Conservation (phyloP, 2,888 invertebrate species). For the Erebia epiphron region DNA sequence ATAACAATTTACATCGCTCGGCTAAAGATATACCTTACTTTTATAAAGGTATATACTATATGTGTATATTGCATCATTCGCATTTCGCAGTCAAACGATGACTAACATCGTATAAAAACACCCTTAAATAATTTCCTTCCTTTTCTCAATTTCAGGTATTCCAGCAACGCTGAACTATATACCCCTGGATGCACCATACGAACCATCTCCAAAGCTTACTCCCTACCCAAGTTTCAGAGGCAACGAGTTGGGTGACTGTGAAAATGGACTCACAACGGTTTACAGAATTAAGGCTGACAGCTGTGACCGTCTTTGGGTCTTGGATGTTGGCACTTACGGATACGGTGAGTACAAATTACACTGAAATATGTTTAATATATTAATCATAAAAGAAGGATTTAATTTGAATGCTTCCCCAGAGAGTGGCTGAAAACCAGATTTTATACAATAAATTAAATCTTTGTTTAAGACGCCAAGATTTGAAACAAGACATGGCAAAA, state of each 20-base stretch:
- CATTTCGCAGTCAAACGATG: too few relatives aligned
- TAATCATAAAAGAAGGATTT: neutral
- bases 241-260: slow-evolving; percentile 90
- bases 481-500: too few relatives aligned
- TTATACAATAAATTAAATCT: too few relatives aligned
- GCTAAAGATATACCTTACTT: too few relatives aligned
- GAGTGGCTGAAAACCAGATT: neutral
- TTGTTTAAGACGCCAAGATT: too few relatives aligned
- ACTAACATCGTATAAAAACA: too few relatives aligned
- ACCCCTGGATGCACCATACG: slow-evolving; percentile 84
- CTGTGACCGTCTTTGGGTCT: slow-evolving; percentile 91
- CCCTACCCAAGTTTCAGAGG: slow-evolving; percentile 91
- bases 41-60: too few relatives aligned
- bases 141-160: slow-evolving; percentile 82
- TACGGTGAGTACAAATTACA: slow-evolving; percentile 77
- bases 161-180: slow-evolving; percentile 92
- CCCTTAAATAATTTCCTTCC: too few relatives aligned
- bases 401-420: neutral
- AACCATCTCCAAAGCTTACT: slow-evolving; percentile 88
- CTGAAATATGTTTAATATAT: neutral
- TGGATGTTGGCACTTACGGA: slow-evolving; percentile 92
- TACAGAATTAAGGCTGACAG: slow-evolving; percentile 91
- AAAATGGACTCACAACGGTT: slow-evolving; percentile 88
- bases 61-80: too few relatives aligned
- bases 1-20: too few relatives aligned